Evolutionary conservation across 2,888 invertebrate genomes (phyloP).

Genomic region (Deroplatys truncata): DNA sequence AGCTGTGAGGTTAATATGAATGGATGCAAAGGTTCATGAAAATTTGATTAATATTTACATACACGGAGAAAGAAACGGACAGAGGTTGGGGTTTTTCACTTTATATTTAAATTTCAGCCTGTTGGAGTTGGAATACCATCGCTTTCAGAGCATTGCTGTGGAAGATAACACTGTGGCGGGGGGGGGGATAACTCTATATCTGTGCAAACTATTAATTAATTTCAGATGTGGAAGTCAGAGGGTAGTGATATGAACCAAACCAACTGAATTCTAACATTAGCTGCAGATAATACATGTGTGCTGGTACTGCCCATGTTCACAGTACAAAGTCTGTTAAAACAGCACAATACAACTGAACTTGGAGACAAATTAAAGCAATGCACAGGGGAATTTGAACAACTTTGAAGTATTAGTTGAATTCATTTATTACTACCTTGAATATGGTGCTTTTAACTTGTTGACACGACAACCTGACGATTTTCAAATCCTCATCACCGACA

Average conservation of each 20-base stretch:
- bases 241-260: not conserved
- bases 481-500: too few species aligned
- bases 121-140: not conserved
- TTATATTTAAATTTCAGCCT: not conserved
- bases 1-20: not conserved
- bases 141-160: not conserved
- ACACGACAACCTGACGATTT: too few species aligned
- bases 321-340: too few species aligned
- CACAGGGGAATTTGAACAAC: too few species aligned
- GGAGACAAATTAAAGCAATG: too few species aligned
- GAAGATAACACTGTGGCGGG: not conserved
- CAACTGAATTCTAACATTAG: not conserved
- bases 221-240: not conserved
- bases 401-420: too few species aligned
- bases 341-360: too few species aligned
- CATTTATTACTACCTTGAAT: too few species aligned
- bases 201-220: not conserved
- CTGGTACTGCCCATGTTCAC: not conserved
- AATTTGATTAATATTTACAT: not conserved
- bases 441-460: too few species aligned
- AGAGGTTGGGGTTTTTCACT: not conserved
- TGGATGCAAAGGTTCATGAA: not conserved
- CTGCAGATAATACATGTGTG: not conserved
- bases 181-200: not conserved
- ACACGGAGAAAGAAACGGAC: not conserved